Evolutionary conservation across 2,888 invertebrate species (phyloP).

Genomic region (Carcina quercana): DNA sequence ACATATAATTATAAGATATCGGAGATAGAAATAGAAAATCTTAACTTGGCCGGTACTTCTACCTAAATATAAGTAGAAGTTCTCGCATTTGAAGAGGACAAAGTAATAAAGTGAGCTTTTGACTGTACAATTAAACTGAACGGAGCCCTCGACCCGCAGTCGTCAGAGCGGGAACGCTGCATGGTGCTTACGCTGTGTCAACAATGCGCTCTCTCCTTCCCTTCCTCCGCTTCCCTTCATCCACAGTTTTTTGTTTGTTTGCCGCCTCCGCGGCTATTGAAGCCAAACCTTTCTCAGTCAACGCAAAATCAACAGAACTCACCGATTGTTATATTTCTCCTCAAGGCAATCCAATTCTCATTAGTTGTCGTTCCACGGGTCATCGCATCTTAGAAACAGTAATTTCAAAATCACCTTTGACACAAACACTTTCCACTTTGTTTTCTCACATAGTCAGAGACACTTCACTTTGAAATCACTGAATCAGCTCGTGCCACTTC

Average conservation of each 20-base stretch:
- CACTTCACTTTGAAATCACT: constrained; percentile 46
- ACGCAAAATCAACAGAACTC: constrained; percentile 26
- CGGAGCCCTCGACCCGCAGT: constrained; percentile 24
- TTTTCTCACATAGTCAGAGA: constrained; percentile 30
- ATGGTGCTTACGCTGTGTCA: constrained; percentile 56
- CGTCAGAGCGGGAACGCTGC: constrained; percentile 20
- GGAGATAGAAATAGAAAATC: too few relatives aligned
- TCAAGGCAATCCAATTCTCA: constrained; percentile 48
- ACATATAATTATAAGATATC: too few relatives aligned
- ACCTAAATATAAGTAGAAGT: too few relatives aligned
- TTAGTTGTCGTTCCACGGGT: constrained; percentile 34
- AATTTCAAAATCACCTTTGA: constrained; percentile 28
- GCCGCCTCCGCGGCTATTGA: constrained; percentile 35
- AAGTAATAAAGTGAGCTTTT: constrained; percentile 28
- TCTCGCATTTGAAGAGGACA: constrained; percentile 27
- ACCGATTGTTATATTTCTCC: constrained; percentile 42
- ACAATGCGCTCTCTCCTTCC: constrained; percentile 62
- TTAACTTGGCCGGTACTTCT: too few relatives aligned
- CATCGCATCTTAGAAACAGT: constrained; percentile 29
- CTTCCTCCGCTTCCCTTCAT: constrained; percentile 55
- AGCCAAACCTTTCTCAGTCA: constrained; percentile 23
- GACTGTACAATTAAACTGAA: constrained; percentile 29
- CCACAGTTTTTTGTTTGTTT: constrained; percentile 50
- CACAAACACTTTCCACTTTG: constrained; percentile 31
- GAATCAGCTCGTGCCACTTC: constrained; percentile 33